Evolutionary conservation across 2,888 invertebrate genomes (phyloP), one percentile per base, ranked within the genome.

Genomic region (Apotomis turbidana): DNA sequence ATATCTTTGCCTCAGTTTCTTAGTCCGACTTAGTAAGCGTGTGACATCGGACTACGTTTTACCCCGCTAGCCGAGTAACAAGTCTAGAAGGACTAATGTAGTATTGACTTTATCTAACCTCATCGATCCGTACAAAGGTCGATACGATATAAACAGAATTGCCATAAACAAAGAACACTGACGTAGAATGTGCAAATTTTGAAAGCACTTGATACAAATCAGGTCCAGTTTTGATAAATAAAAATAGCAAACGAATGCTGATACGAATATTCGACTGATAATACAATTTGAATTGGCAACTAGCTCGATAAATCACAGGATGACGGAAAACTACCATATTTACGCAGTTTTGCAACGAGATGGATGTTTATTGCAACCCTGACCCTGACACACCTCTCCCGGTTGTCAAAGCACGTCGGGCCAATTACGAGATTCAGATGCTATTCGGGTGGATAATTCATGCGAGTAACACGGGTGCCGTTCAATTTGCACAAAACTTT

Each of bases 331-430:
- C 9, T 36, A 51, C 51, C 49, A 41, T 49, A 49, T 58, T 58
- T 41, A 58, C 8, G 15, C 15, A 15, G 41, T 64, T 52, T 15
- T 44, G 38, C 54, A 5, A 52, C 52, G 41, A 52, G 41, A 41
- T 13, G 10, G 63, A 13, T 15, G 12, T 12, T 36, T 57, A 44
- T 55, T 41, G 44, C 54, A 54, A 54, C 60, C 68, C 27, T 61
- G 60, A 61, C 60, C 68, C 27, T 61, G 68, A 61, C 41, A n/a
- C 57, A 61, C 60, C 60, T 54, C 54, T 46, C 13, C 27, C 60
- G 44, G 68, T 8, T 62, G 52, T 5, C 52, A 63, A 52, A 63
- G 38, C 38, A 52, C 13, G 13, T 9, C 59, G 13, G 9, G 9
- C 44, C 15, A 44, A 49, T 2, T 41, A 41, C 58, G 41, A 41